phyloP scores from a whole-genome alignment of 2,888 invertebrate genomes.

The Apomyelois bistriatella region DNA sequence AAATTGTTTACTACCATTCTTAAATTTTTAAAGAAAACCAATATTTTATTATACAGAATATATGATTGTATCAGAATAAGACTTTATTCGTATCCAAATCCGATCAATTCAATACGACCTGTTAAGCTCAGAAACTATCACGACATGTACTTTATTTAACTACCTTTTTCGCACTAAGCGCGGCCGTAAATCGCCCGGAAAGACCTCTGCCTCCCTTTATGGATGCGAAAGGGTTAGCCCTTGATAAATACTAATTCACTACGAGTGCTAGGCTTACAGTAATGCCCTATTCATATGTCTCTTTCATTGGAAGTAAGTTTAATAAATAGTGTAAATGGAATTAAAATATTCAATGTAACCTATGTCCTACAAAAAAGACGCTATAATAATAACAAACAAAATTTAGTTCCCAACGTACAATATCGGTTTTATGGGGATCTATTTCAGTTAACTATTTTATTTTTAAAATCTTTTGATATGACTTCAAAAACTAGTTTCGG shows the following conservation, averaged over 20 bases:
- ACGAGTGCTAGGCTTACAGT: background rate
- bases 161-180: slow-evolving; percentile 17
- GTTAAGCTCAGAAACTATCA: background rate
- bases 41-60: background rate
- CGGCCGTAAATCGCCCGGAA: slow-evolving; percentile 24
- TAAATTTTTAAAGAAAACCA: too few relatives aligned
- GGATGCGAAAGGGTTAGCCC: background rate
- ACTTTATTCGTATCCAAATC: background rate
- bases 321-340: too few relatives aligned
- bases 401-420: too few relatives aligned
- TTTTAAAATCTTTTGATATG: too few relatives aligned
- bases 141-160: slow-evolving; percentile 11
- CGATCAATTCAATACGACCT: background rate
- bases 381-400: too few relatives aligned
- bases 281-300: slow-evolving; percentile 4
- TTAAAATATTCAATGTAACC: too few relatives aligned
- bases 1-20: too few relatives aligned
- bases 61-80: background rate
- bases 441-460: too few relatives aligned
- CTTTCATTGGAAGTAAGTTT: background rate
- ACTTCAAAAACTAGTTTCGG: too few relatives aligned
- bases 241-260: slow-evolving; percentile 6
- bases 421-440: too few relatives aligned
- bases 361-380: too few relatives aligned
- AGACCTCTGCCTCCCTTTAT: background rate